These are phyloP conservation scores for Drosophila longiperda DNA, from an alignment of 2,888 invertebrate species.

Conservation along the genomic window DNA sequence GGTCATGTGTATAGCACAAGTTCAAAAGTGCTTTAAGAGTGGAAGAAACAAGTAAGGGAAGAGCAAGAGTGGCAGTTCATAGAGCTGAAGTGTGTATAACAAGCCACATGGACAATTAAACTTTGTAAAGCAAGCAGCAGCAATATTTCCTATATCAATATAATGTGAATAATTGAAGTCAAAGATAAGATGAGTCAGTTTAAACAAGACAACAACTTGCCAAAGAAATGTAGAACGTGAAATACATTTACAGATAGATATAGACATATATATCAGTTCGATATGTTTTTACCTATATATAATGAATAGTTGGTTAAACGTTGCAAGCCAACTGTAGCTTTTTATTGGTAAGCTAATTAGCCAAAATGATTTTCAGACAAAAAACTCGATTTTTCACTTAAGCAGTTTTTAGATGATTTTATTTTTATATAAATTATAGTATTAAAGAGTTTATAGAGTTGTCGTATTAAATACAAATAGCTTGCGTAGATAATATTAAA, in stretches of 20 bases:
- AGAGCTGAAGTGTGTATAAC: slow-evolving; percentile 33
- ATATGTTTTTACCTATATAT: neutral
- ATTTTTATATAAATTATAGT: neutral
- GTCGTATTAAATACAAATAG: neutral
- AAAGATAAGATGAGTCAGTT: neutral
- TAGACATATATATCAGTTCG: neutral
- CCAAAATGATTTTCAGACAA: neutral
- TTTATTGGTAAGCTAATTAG: neutral
- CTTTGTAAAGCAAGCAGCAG: slow-evolving; percentile 15
- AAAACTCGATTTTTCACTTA: neutral
- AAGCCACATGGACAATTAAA: slow-evolving; percentile 62
- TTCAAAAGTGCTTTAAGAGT: slow-evolving; percentile 43
- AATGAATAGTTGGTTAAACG: neutral
- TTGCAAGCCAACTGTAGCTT: neutral
- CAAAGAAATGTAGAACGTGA: neutral
- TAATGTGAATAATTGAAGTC: slow-evolving; percentile 18
- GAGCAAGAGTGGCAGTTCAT: slow-evolving; percentile 7
- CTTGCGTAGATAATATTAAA: neutral
- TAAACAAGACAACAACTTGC: neutral
- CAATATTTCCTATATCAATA: slow-evolving; percentile 15
- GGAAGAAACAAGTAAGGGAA: neutral
- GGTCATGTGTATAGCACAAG: slow-evolving; percentile 16
- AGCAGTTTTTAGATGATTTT: neutral
- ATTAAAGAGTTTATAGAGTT: neutral
- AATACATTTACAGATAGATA: neutral